phyloP scores from a whole-genome alignment of 1,140 invertebrate species.

The Hyposmocoma kahamanoa region DNA sequence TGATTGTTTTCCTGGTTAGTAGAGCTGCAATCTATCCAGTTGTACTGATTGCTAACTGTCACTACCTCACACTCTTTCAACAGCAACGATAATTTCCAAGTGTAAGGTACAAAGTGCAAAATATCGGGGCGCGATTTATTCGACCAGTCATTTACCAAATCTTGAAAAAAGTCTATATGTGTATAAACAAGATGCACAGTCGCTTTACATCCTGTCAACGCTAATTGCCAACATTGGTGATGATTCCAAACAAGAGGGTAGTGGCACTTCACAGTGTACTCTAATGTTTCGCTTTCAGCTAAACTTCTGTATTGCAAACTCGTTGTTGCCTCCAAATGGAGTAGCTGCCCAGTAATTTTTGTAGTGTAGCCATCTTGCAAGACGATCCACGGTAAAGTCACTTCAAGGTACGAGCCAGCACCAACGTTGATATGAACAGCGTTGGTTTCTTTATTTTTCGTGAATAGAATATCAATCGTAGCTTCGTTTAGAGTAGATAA shows the following conservation, averaged over 20 bases:
- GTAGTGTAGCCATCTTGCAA: conserved; percentile 89
- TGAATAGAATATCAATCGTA: conserved; percentile 96
- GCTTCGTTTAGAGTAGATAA: conserved; percentile 93
- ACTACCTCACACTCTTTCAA: conserved; percentile 97
- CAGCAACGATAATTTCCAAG: conserved; percentile 93
- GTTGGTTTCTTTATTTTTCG: conserved; percentile 97
- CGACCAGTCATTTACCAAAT: conserved; percentile 97
- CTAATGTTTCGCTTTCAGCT: conserved; percentile 94
- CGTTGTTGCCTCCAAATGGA: conserved; percentile 95
- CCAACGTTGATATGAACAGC: conserved; percentile 96
- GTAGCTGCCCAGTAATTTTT: conserved; percentile 92
- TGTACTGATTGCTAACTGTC: conserved; percentile 96
- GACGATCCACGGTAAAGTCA: conserved; percentile 95
- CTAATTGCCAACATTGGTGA: conserved; percentile 93
- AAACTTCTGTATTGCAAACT: conserved; percentile 94
- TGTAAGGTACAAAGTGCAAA: conserved; percentile 96
- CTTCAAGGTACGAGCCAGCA: conserved; percentile 94
- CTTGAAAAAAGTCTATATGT: conserved; percentile 96
- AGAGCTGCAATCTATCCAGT: conserved; percentile 98
- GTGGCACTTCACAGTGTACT: conserved; percentile 90
- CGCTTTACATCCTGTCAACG: conserved; percentile 94
- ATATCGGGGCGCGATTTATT: conserved; percentile 93
- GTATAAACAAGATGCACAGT: conserved; percentile 93
- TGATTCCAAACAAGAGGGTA: conserved; percentile 96
- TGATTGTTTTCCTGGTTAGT: conserved; percentile 96